A percentile compares a stretch with the other conserved stretches of the same genome.
Conservation (phyloP, 1,140 invertebrate genomes). For the Cydia pomonella region DNA sequence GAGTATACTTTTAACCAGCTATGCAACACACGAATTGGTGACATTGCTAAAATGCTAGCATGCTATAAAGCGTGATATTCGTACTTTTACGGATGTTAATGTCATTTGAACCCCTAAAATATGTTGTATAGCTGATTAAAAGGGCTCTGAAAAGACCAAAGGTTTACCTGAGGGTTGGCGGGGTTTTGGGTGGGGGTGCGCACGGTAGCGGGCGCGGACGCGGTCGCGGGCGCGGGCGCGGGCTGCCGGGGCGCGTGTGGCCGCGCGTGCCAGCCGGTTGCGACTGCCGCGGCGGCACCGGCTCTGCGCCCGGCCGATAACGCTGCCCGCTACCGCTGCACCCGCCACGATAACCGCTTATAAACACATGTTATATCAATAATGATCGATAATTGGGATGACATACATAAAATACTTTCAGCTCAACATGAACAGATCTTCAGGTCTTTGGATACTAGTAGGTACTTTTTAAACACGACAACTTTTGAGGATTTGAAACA, state of each 20-base stretch:
- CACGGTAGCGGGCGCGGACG: conserved; percentile 46
- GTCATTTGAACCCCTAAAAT: conserved; percentile 10
- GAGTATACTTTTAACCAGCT: not conserved
- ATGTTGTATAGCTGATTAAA: not conserved
- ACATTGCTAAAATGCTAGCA: not conserved
- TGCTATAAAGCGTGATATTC: not conserved
- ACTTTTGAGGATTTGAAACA: no score
- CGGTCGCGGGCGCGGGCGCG: conserved; percentile 53
- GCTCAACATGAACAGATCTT: not conserved
- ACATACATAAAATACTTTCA: not conserved
- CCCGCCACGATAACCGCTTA: conserved; percentile 62
- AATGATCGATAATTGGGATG: conserved; percentile 9
- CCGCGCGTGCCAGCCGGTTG: conserved; percentile 66
- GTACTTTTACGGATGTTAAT: not conserved
- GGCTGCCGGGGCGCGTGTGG: conserved; percentile 66
- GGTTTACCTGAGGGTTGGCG: conserved; percentile 61
- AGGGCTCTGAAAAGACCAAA: not conserved
- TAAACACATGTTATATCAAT: conserved; percentile 38
- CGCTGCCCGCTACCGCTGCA: conserved; percentile 64
- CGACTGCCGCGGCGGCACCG: conserved; percentile 63
- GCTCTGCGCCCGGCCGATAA: conserved; percentile 43
- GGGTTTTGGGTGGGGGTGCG: conserved; percentile 41
- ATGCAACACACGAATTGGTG: not conserved
- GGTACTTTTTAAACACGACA: no score
- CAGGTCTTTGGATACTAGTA: not conserved